Base-by-base conservation (phyloP, 2,797 vertebrate genomes). In the Vireo griseus region DNA sequence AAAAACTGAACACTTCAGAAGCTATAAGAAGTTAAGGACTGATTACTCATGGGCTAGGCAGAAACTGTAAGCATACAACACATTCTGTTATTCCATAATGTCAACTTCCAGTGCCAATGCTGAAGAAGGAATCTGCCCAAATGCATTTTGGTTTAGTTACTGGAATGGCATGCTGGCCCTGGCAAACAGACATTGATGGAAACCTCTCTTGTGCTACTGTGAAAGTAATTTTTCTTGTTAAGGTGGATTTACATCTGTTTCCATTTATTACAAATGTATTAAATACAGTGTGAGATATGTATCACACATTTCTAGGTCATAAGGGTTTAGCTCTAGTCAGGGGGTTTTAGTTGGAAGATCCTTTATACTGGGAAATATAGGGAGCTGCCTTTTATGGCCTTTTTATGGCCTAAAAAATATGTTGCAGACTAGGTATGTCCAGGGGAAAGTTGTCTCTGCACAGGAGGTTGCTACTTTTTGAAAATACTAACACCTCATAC, bases 81-180 rank as follows among this genome's bases (percentile, higher is more conserved):
- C 0, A 0, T 47, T 74, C 47, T 2, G 0, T 35, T 66, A 15
- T 44, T 58, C 33, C 29, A 29, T 77, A 55, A n/a, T 19, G 19
- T n/a, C 44, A 80, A 5, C 44, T 72, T 72, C 42, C 47, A 80
- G 8, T 48, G 26, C 44, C 66, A 66, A 6, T 47, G 29, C 29
- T 66, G 40, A 82, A 57, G 61, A 54, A 83, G 40, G 40, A 86
- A 76, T n/a, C 48, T 92, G 25, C 61, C 29, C 47, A 59, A 33
- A 71, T 15, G 8, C 37, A 47, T 58, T 91, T 61, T 59, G 33
- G 6, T 77, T 74, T 84, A 33, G 11, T 75, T 55, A 29, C 26
- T 83, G 54, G 29, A 67, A 52, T 24, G 29, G 21, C 12, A 2
- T 59, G 33, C n/a, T 57, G 31, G 33, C 48, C 35, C 58, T 78